Evolutionary conservation across 2,888 invertebrate genomes (phyloP), one percentile per base, ranked within the genome.

Genomic region (Spodoptera littoralis): DNA sequence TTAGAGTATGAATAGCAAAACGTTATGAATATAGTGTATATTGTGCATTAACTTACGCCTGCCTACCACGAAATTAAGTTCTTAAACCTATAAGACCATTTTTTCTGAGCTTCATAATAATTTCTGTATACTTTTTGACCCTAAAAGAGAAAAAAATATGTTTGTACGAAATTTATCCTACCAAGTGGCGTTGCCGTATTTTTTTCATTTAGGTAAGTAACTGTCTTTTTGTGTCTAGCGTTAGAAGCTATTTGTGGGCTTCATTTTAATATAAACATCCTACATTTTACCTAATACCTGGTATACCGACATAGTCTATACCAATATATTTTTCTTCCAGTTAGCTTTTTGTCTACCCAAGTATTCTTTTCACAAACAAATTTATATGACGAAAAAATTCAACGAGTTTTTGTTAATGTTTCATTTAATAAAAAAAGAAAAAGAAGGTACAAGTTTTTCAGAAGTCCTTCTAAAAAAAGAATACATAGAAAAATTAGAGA

Each of bases 151-250:
- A 47, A 46, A 18, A 12, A 27, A 60, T 45, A 52, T 49, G 59
- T 42, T 11, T 41, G 51, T 52, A 44, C 8, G 3, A 49, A 60
- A 47, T 60, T 60, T 57, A 22, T 44, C 50, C 50, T 45, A 3
- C n/a, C 44, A 57, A 50, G 24, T 58, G 13, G 11, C 24, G 4
- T 2, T 13, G 22, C 45, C 51, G 0, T 52, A 11, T 54, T 58
- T 70, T 77, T 75, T 66, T 70, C 54, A 77, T 74, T 70, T 74
- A 41, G 55, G 52, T 64, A 61, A 66, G 61, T 57, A 77, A 62
- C 61, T 58, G 75, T 13, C 52, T 64, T 60, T 46, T 57, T 57
- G 12, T 49, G 42, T 11, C 43, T 46, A 48, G n/a, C 45, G 41
- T 46, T 52, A 46, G 56, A 49, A 63, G 56, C 55, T n/a, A 46